Conservation (phyloP, 2,797 vertebrate genomes). For the Rhadinocentrus ornatus region DNA sequence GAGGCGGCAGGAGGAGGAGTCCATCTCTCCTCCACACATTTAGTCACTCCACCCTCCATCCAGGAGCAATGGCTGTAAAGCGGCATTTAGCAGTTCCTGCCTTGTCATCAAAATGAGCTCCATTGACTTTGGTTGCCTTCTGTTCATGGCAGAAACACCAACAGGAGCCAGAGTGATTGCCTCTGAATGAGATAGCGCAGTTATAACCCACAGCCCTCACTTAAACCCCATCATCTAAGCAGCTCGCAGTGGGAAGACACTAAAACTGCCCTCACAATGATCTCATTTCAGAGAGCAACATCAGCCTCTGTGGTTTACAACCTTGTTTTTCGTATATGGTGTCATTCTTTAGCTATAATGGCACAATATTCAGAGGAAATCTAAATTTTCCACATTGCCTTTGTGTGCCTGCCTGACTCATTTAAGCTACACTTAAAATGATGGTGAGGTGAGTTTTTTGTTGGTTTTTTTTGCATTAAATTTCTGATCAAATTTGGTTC, state of each 20-base stretch:
- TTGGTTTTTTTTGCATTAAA: neutral
- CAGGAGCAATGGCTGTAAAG: conserved; percentile 64
- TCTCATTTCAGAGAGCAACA: conserved; percentile 33
- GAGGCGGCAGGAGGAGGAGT: conserved; percentile 46
- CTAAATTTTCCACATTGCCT: neutral
- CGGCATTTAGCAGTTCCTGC: conserved; percentile 72
- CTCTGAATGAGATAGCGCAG: conserved; percentile 55
- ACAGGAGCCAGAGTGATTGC: conserved; percentile 52
- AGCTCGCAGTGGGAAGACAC: conserved; percentile 32
- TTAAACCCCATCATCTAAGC: conserved; percentile 32
- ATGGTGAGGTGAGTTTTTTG: neutral
- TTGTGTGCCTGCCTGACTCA: neutral
- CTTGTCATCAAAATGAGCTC: conserved; percentile 76
- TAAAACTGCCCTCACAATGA: conserved; percentile 41
- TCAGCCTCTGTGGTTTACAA: conserved; percentile 9
- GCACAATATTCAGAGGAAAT: conserved; percentile 6
- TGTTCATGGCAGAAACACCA: conserved; percentile 63
- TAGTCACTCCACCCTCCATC: conserved; percentile 45
- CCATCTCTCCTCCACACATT: conserved; percentile 62
- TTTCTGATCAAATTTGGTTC: too few species aligned
- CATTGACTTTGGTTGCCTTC: conserved; percentile 76
- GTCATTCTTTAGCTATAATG: neutral
- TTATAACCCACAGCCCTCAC: conserved; percentile 39
- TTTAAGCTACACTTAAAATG: conserved; percentile 8
- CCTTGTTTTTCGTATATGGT: conserved; percentile 13